Evolutionary conservation across 2,113 vertebrate genomes (phyloP), one percentile per base, ranked within the genome.

Genomic region (Microtus pennsylvanicus): DNA sequence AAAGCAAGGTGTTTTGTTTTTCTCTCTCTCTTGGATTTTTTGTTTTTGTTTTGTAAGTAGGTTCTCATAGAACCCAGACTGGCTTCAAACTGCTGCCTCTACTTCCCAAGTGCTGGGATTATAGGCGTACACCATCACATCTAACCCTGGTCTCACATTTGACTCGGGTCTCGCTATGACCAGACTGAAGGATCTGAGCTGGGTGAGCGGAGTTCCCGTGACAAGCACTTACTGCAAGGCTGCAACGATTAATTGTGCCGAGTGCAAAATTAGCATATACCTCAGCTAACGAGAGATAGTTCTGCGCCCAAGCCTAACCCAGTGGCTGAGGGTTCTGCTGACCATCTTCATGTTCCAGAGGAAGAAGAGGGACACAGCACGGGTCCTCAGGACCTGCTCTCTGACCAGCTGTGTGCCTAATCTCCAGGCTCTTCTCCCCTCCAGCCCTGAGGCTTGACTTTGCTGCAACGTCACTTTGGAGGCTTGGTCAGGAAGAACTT

Each of bases 241-340:
- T 26, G 12, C 9, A 22, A 76, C 4, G 83, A 47, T 76, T 7
- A 3, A 2, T 35, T 3, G 5, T 70, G 86, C 12, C 0, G 7
- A 22, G 19, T 1, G 0, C 1, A 24, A 8, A 26, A 22, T 3
- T 4, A 13, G 2, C 0, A 0, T 12, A 16, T 10, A 1, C 13
- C n/a, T 2, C n/a, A 1, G 1, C 9, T 0, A 0, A 0, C 0
- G 10, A 0, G 3, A 8, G 30, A n/a, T 7, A 13, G 47, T 35
- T 58, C 7, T 38, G 74, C 58, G 65, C 38, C 4, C 33, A 5
- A 21, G 7, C 8, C 67, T 33, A 38, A 11, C 80, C 52, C 22
- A n/a, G 21, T 52, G 61, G n/a, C n/a, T 22, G 50, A 12, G 45
- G n/a, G 11, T 30, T 42, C 72, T 33, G 1, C 1, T 22, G 42